These are phyloP conservation scores for Epizoanthus stellaris DNA, from an alignment of 92 coral and sea anemone species.

Conservation along the genomic window DNA sequence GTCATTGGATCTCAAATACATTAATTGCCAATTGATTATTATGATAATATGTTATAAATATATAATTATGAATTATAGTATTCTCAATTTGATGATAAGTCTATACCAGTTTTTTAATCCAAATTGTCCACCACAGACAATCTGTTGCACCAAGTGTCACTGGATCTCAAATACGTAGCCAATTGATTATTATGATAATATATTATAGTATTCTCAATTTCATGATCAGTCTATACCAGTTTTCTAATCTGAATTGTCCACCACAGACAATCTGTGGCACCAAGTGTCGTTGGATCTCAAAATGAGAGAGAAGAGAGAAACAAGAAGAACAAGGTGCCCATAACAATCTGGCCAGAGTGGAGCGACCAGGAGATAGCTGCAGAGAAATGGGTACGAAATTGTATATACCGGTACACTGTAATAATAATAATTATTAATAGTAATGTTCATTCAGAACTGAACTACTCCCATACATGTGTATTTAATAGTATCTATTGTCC, in stretches of 20 bases:
- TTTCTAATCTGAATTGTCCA: background rate
- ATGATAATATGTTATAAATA: too few relatives aligned
- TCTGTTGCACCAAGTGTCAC: constrained; percentile 86
- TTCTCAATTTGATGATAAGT: background rate
- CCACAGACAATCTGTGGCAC: constrained; percentile 86
- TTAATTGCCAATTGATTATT: too few relatives aligned
- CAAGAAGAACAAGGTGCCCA: constrained; percentile 81
- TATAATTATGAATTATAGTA: background rate
- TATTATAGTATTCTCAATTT: too few relatives aligned
- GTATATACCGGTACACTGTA: too few relatives aligned
- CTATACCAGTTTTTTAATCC: too few relatives aligned
- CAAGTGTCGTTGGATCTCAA: constrained; percentile 85
- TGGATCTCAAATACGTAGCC: constrained; percentile 67
- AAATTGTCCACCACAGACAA: constrained; percentile 63
- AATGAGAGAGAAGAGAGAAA: constrained; percentile 93
- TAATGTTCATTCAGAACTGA: too few relatives aligned
- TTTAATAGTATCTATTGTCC: too few relatives aligned
- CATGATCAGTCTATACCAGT: too few relatives aligned
- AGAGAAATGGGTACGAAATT: constrained; percentile 90
- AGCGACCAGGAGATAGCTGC: constrained; percentile 94
- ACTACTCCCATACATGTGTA: too few relatives aligned
- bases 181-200: too few relatives aligned
- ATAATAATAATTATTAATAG: too few relatives aligned
- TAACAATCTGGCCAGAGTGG: constrained; percentile 99
- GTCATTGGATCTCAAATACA: constrained; percentile 76